Evolutionary conservation across 2,113 vertebrate genomes (phyloP).

Genomic region (Ciconia maguari): DNA sequence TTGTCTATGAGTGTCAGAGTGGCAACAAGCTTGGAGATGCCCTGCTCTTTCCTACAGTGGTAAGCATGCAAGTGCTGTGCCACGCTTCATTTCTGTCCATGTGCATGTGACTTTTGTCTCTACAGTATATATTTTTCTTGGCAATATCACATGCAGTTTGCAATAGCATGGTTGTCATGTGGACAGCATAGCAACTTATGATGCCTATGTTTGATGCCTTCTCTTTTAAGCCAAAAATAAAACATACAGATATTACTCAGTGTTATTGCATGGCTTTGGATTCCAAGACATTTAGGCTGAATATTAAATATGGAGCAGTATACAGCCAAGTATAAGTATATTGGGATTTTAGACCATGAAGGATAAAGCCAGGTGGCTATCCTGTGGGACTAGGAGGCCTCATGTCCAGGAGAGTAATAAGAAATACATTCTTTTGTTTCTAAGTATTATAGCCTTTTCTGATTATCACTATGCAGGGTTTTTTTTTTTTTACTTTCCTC

Average conservation of each 20-base stretch:
- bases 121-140: neutral
- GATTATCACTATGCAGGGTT: neutral
- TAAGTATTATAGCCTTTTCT: neutral
- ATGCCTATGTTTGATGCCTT: neutral
- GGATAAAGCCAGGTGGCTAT: neutral
- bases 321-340: neutral
- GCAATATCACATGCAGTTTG: neutral
- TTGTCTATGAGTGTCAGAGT: neutral
- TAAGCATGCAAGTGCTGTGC: neutral
- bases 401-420: neutral
- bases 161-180: neutral
- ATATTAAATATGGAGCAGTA: neutral
- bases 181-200: neutral
- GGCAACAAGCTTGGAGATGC: neutral
- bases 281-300: neutral
- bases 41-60: neutral
- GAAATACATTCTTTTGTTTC: neutral
- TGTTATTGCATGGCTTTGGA: neutral
- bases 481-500: neutral
- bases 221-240: neutral
- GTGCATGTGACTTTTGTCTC: neutral
- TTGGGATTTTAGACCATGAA: neutral
- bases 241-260: neutral
- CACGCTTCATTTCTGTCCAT: neutral
- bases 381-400: neutral